phyloP scores from a whole-genome alignment of 92 coral and sea anemone genomes.

The Bergia sp. region DNA sequence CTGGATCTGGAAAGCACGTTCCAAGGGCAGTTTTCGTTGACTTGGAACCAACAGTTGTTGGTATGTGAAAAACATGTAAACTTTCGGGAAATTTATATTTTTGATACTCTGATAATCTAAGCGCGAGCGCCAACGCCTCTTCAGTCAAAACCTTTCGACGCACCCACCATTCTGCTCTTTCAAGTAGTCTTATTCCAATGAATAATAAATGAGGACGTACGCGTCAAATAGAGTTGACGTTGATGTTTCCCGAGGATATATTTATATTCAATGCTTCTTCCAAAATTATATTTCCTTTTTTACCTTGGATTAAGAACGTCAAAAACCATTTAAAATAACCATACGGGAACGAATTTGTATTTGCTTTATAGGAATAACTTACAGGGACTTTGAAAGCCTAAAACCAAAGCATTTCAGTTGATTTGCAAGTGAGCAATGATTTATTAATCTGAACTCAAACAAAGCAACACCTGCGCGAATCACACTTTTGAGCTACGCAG shows the following conservation, averaged over 20 bases:
- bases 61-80: conserved; percentile 27
- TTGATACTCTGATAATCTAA: background rate
- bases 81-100: too few relatives aligned
- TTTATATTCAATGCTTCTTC: background rate
- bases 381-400: background rate
- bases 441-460: background rate
- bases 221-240: background rate
- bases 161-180: background rate
- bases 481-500: background rate
- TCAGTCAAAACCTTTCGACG: background rate
- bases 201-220: background rate
- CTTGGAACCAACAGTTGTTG: conserved; percentile 81
- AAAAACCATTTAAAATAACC: background rate
- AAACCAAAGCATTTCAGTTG: background rate
- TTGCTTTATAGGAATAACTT: background rate
- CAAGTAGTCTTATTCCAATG: background rate
- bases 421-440: background rate
- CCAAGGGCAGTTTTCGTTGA: conserved; percentile 83
- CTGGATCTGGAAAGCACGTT: conserved; percentile 83
- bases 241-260: background rate
- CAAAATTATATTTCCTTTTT: background rate
- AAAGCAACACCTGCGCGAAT: background rate
- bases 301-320: background rate
- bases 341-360: background rate
- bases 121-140: conserved; percentile 7